Percentiles rank a stretch among this genome's conserved stretches.
These are phyloP conservation scores for Anthoscopus minutus DNA, from an alignment of 2,113 vertebrate species.

Conservation along the genomic window DNA sequence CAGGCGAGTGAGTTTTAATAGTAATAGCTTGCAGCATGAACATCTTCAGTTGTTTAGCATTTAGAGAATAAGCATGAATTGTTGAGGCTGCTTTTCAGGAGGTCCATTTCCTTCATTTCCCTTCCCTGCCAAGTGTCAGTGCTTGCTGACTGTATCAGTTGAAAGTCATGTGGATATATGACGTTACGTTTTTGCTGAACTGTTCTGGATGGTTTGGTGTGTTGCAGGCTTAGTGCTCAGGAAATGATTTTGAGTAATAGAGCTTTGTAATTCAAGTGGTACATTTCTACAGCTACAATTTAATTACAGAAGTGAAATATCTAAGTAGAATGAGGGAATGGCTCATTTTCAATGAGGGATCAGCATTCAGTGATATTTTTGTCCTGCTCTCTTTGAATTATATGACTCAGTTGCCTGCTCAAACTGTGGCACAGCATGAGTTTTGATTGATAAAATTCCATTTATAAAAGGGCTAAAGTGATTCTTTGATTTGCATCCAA, in stretches of 20 bases:
- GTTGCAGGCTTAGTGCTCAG: not conserved
- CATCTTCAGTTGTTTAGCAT: not conserved
- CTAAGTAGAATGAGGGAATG: not conserved
- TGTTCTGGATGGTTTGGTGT: not conserved
- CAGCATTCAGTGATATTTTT: slow-evolving; percentile 31
- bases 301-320: not conserved
- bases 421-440: not conserved
- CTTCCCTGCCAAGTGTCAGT: not conserved
- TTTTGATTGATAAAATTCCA: not conserved
- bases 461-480: not conserved
- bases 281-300: not conserved
- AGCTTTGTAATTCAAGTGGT: not conserved
- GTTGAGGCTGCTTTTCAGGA: not conserved
- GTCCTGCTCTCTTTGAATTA: not conserved
- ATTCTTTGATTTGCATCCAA: not conserved
- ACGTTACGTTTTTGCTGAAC: slow-evolving; percentile 30
- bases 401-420: not conserved
- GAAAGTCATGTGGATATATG: slow-evolving; percentile 34
- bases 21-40: not conserved
- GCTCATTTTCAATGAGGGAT: not conserved
- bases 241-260: slow-evolving; percentile 24
- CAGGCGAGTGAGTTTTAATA: not conserved
- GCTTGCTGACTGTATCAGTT: not conserved
- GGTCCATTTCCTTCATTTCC: not conserved
- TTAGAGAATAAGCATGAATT: not conserved